Evolutionary conservation across 2,797 vertebrate species (phyloP), one percentile per base, ranked within the genome.

Genomic region (Scolopax bukidnonensis): DNA sequence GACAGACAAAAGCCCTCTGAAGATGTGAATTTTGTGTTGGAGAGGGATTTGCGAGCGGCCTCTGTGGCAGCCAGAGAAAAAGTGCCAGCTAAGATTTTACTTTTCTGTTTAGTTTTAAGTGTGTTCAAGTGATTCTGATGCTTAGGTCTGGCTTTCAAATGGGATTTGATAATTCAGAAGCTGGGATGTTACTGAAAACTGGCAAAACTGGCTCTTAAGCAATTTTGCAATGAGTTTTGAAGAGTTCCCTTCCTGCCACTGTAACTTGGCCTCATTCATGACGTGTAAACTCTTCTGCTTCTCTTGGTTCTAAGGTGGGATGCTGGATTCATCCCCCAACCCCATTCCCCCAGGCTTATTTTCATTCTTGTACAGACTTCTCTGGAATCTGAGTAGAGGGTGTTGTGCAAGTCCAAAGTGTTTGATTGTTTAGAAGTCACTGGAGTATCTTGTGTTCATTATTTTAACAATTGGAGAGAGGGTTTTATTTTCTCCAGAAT

Each of bases 391-490:
- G 65, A 84, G 48, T 16, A 59, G 87, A 95, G 71, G 84, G 90
- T 92, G 33, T 71, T 50, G 32, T 57, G 75, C 56, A 83, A 73
- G 77, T 92, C 87, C 84, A 53, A 64, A 86, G 68, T 69, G 33
- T 95, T 90, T 87, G 95, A 94, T 95, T 94, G 96, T 85, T 95
- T 95, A 96, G 94, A 93, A 96, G 90, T 92, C 95, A 74, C 93
- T 75, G 68, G 94, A 95, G 96, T 96, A 80, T 83, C 95, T 84
- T 63, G 47, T 45, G 90, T 95, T 97, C 75, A 16, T 94, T 94
- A 78, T 93, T 95, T 95, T 96, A 97, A 97, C 95, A 96, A 95
- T 92, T 94, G 95, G 84, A 96, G 91, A 93, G 94, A 80, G 93
- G 84, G 30, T 94, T 96, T 96, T 95, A 95, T 97, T 96, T 97